These are phyloP conservation scores for Agrotis ipsilon DNA, from an alignment of 2,888 invertebrate species.

Conservation along the genomic window DNA sequence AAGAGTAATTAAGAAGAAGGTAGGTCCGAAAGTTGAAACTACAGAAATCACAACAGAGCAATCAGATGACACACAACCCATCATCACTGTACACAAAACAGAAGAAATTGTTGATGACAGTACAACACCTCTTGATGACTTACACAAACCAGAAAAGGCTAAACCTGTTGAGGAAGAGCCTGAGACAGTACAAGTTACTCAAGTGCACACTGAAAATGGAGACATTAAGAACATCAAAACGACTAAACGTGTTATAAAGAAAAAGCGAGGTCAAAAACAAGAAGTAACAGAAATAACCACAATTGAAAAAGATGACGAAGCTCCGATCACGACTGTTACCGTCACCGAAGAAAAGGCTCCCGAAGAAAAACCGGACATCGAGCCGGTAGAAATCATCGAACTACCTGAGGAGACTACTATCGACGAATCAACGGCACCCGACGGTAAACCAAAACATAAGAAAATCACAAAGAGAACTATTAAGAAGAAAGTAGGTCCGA, in stretches of 20 bases:
- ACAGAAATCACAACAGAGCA: constrained; percentile 48
- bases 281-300: constrained; percentile 3
- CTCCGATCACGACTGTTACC: constrained; percentile 40
- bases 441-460: constrained; percentile 70
- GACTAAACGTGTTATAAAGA: constrained; percentile 74
- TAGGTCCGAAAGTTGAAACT: constrained; percentile 41
- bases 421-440: constrained; percentile 63
- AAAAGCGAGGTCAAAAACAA: constrained; percentile 54
- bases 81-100: constrained; percentile 41
- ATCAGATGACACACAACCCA: constrained; percentile 37
- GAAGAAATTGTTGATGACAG: constrained; percentile 46
- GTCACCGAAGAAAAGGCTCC: constrained; percentile 35
- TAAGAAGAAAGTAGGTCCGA: background rate
- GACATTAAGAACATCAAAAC: constrained; percentile 71
- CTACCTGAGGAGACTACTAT: constrained; percentile 64
- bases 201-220: constrained; percentile 66
- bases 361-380: constrained; percentile 28
- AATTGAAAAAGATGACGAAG: constrained; percentile 53
- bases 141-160: constrained; percentile 34
- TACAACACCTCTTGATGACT: constrained; percentile 23
- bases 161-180: constrained; percentile 29
- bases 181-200: constrained; percentile 29
- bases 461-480: constrained; percentile 47
- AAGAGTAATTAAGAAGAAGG: constrained; percentile 36
- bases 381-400: constrained; percentile 62